Conservation (phyloP, 2,113 vertebrate species). For the Aegypius monachus region DNA sequence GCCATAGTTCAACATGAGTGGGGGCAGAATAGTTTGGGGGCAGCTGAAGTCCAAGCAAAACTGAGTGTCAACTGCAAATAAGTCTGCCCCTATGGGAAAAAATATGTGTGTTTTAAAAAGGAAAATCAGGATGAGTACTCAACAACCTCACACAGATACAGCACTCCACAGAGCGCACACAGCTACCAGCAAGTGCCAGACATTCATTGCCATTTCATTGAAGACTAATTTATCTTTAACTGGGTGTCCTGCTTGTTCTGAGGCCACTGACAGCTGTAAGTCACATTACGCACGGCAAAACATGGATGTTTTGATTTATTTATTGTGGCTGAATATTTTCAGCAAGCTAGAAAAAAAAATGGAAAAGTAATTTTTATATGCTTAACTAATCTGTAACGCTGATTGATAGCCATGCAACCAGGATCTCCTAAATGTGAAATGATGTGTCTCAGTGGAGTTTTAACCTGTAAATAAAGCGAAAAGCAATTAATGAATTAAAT, state of each 20-base stretch:
- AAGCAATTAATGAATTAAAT: slow-evolving; percentile 53
- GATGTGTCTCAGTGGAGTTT: slow-evolving; percentile 28
- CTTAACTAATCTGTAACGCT: slow-evolving; percentile 7
- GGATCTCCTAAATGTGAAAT: slow-evolving; percentile 15
- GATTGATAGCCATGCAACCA: slow-evolving; percentile 4
- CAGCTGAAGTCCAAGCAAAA: not conserved
- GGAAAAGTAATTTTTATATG: not conserved
- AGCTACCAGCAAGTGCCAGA: not conserved
- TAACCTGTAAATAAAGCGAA: slow-evolving; percentile 37
- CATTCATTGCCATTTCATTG: not conserved
- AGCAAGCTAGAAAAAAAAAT: not conserved
- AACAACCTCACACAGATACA: not conserved
- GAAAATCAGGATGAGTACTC: not conserved
- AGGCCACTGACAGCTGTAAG: not conserved
- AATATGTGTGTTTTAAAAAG: not conserved
- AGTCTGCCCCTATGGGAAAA: fast-evolving
- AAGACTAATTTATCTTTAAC: slow-evolving; percentile 2
- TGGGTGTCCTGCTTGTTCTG: not conserved
- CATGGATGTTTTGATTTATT: not conserved
- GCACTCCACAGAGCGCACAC: not conserved
- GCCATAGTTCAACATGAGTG: not conserved
- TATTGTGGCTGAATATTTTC: not conserved
- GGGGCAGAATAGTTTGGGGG: not conserved
- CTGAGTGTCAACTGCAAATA: not conserved
- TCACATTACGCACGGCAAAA: not conserved